phyloP scores from a whole-genome alignment of 1,140 invertebrate genomes.

The Drosophila dunni region DNA sequence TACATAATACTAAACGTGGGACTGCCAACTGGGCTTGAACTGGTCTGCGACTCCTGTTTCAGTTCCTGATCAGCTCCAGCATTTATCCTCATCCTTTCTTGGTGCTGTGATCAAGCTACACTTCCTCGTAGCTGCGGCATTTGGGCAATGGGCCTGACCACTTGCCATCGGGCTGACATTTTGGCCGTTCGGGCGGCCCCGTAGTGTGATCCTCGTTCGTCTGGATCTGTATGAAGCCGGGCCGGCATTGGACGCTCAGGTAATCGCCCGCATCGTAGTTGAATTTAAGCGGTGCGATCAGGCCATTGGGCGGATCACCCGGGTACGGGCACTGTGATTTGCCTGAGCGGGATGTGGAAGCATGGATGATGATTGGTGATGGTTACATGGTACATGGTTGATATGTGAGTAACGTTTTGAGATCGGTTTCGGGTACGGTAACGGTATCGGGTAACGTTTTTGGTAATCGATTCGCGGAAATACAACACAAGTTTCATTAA shows the following conservation, averaged over 20 bases:
- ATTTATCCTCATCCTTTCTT: slow-evolving; percentile 3
- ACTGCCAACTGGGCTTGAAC: slow-evolving; percentile 5
- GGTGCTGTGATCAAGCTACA: slow-evolving; percentile 64
- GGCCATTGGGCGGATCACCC: slow-evolving; percentile 89
- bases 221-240: slow-evolving; percentile 87
- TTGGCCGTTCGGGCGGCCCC: slow-evolving; percentile 84
- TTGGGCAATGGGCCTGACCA: slow-evolving; percentile 85
- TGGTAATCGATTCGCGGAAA: slow-evolving; percentile 57
- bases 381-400: slow-evolving; percentile 46
- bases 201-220: slow-evolving; percentile 66
- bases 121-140: slow-evolving; percentile 85
- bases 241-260: slow-evolving; percentile 89
- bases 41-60: not conserved
- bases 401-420: slow-evolving; percentile 36
- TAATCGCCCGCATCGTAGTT: slow-evolving; percentile 91
- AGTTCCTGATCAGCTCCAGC: slow-evolving; percentile 5
- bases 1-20: slow-evolving; percentile 24
- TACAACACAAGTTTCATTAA: slow-evolving; percentile 81
- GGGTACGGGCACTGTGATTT: slow-evolving; percentile 91
- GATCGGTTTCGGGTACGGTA: slow-evolving; percentile 38
- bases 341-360: slow-evolving; percentile 85
- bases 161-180: slow-evolving; percentile 85
- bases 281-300: slow-evolving; percentile 90
- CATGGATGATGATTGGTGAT: slow-evolving; percentile 31
- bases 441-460: slow-evolving; percentile 32